Conservation (phyloP, 2,888 invertebrate genomes). For the Calephelis perditalis region DNA sequence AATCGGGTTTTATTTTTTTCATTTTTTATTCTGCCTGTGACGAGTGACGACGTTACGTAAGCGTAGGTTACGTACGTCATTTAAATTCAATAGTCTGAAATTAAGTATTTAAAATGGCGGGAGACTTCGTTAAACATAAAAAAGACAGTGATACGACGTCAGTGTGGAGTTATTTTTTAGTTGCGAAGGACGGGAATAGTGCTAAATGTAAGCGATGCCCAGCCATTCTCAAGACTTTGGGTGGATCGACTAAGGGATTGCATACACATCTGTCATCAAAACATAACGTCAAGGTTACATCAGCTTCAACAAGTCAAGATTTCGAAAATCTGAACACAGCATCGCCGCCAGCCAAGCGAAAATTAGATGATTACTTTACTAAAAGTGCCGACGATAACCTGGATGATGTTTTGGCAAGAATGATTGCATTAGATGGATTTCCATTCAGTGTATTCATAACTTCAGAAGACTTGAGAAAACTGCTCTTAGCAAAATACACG, state of each 20-base stretch:
- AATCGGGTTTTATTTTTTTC: no score
- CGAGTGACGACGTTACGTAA: background rate
- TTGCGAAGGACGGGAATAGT: background rate
- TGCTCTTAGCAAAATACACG: constrained; percentile 1
- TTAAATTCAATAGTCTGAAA: constrained; percentile 1
- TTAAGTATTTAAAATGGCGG: constrained; percentile 1
- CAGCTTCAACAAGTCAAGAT: constrained; percentile 1
- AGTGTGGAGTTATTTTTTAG: background rate
- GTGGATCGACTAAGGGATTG: background rate
- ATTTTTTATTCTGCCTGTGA: background rate
- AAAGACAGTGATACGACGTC: background rate
- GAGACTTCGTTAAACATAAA: background rate
- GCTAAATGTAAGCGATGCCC: constrained; percentile 1
- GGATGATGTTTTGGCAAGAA: background rate
- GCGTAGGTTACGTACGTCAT: background rate
- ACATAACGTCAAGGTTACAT: constrained; percentile 1
- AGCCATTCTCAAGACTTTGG: constrained; percentile 1
- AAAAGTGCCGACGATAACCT: no score
- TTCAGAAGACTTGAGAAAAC: constrained; percentile 10
- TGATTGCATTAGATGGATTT: constrained; percentile 1
- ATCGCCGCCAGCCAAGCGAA: no score
- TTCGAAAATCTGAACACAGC: background rate
- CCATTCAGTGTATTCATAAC: constrained; percentile 9
- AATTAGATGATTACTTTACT: no score
- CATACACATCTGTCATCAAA: constrained; percentile 1